These are phyloP conservation scores for Harpalus rubripes DNA, from an alignment of 2,888 invertebrate species.

Conservation along the genomic window DNA sequence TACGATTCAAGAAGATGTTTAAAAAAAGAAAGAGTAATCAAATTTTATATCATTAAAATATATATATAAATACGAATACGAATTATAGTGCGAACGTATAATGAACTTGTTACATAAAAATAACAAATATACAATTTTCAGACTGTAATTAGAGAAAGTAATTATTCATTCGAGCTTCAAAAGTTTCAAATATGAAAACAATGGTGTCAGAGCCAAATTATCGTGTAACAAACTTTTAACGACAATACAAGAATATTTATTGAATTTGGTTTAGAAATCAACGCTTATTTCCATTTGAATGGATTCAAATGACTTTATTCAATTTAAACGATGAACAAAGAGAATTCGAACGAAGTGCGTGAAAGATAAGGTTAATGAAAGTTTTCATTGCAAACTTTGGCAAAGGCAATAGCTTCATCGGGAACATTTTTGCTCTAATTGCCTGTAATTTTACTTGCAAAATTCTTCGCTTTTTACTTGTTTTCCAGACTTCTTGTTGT, in stretches of 20 bases:
- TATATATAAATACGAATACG: too few species aligned
- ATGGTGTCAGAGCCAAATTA: conserved; percentile 40
- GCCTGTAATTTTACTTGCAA: conserved; percentile 45
- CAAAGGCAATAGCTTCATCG: conserved; percentile 24
- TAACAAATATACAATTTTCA: too few species aligned
- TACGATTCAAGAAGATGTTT: too few species aligned
- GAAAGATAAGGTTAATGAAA: conserved; percentile 62
- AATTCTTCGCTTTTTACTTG: conserved; percentile 15
- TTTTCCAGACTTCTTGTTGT: conserved; percentile 4
- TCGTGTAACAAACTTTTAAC: conserved; percentile 35
- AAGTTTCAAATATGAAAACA: conserved; percentile 24
- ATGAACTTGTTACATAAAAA: too few species aligned
- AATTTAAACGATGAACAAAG: conserved; percentile 56
- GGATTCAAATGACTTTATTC: conserved; percentile 60
- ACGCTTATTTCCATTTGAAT: conserved; percentile 58
- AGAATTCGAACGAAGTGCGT: conserved; percentile 49
- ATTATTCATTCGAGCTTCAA: not conserved
- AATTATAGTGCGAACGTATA: too few species aligned
- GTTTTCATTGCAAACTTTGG: conserved; percentile 52
- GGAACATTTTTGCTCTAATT: conserved; percentile 48
- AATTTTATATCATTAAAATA: too few species aligned
- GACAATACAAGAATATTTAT: conserved; percentile 57
- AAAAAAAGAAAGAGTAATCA: too few species aligned
- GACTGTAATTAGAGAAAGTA: not conserved
- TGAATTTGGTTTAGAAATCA: conserved; percentile 48